A percentile compares a stretch with the other conserved stretches of the same genome.
phyloP scores from a whole-genome alignment of 2,113 vertebrate species.

The Nyctereutes procyonoides region DNA sequence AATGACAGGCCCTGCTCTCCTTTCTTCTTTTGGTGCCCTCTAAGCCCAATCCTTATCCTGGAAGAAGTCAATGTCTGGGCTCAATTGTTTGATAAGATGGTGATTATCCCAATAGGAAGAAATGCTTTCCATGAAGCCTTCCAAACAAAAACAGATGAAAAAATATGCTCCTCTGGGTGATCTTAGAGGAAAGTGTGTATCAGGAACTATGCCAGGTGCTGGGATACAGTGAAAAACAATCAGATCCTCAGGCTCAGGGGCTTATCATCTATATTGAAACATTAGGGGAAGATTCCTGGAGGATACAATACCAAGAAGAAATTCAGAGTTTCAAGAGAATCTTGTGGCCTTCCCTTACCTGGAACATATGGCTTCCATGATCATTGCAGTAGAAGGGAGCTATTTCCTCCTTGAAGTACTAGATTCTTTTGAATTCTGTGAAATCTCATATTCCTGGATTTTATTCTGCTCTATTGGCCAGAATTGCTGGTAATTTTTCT shows the following conservation, averaged over 20 bases:
- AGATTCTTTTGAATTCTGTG: background rate
- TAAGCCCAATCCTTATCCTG: conserved; percentile 88
- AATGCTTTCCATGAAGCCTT: conserved; percentile 91
- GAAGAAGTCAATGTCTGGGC: conserved; percentile 91
- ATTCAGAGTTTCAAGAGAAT: background rate
- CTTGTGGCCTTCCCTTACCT: background rate
- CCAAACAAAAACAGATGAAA: conserved; percentile 92
- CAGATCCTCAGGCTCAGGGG: background rate
- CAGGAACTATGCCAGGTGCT: conserved; percentile 80
- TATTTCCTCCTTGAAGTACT: background rate
- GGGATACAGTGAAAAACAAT: background rate
- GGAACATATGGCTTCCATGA: background rate
- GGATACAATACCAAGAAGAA: background rate
- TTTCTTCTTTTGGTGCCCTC: conserved; percentile 20
- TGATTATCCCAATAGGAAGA: conserved; percentile 90
- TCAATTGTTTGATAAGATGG: conserved; percentile 91
- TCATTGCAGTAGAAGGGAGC: background rate
- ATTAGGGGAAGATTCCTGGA: background rate
- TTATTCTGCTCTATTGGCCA: background rate
- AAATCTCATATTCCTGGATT: background rate
- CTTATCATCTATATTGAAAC: background rate
- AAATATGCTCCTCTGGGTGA: conserved; percentile 94
- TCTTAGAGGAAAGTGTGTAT: conserved; percentile 91
- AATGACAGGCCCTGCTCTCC: background rate
- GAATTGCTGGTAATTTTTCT: background rate